Evolutionary conservation across 1,140 invertebrate genomes (phyloP).

Genomic region (Ceratitis capitata): DNA sequence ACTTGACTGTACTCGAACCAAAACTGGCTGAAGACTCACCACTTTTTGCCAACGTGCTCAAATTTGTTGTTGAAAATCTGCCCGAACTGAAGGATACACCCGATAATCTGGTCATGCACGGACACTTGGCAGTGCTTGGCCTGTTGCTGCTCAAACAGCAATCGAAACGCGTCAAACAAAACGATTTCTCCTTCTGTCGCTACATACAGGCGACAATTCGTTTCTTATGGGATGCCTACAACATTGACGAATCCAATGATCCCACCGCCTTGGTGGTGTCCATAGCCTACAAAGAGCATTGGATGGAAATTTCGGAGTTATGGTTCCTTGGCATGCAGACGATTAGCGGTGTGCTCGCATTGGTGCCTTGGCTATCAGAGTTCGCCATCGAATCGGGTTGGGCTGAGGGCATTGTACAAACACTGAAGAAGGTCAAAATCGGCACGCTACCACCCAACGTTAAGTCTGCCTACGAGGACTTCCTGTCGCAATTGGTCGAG

Average conservation of each 20-base stretch:
- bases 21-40: slow-evolving; percentile 81
- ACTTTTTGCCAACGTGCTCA: slow-evolving; percentile 81
- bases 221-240: slow-evolving; percentile 92
- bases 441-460: slow-evolving; percentile 83
- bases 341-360: slow-evolving; percentile 79
- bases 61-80: slow-evolving; percentile 88
- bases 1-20: slow-evolving; percentile 86
- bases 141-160: slow-evolving; percentile 86
- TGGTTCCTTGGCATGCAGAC: slow-evolving; percentile 96
- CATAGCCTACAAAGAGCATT: slow-evolving; percentile 85
- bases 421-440: slow-evolving; percentile 81
- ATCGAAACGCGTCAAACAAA: slow-evolving; percentile 81
- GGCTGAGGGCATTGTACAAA: slow-evolving; percentile 85
- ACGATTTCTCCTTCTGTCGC: slow-evolving; percentile 86
- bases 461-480: slow-evolving; percentile 89
- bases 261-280: slow-evolving; percentile 82
- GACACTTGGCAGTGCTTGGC: slow-evolving; percentile 84
- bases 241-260: slow-evolving; percentile 86
- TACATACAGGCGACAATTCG: slow-evolving; percentile 88
- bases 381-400: slow-evolving; percentile 93
- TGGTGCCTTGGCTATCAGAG: slow-evolving; percentile 88
- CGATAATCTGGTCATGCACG: slow-evolving; percentile 85
- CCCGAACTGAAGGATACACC: slow-evolving; percentile 84
- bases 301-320: slow-evolving; percentile 88
- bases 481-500: slow-evolving; percentile 84